Evolutionary conservation across 2,888 invertebrate species (phyloP).

Genomic region (Pristionchus exspectatus): DNA sequence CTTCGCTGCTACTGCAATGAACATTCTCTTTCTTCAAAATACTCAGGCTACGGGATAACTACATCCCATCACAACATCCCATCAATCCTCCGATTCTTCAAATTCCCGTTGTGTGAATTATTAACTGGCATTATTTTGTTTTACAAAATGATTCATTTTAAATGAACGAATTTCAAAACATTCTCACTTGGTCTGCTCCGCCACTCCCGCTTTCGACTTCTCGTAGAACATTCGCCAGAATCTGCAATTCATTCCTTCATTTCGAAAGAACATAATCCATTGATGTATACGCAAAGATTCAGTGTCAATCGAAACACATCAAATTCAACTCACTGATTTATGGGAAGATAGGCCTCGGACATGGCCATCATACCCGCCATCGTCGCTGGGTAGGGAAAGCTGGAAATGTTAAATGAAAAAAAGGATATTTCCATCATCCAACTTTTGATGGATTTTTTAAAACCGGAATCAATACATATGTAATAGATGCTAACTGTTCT

Average conservation of each 20-base stretch:
- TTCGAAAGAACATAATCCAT: not conserved
- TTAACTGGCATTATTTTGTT: too few species aligned
- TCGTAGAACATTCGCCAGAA: constrained; percentile 75
- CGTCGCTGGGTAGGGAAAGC: constrained; percentile 95
- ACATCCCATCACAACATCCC: too few species aligned
- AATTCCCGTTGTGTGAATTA: too few species aligned
- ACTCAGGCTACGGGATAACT: too few species aligned
- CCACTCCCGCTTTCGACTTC: constrained; percentile 58
- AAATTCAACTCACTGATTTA: constrained; percentile 63
- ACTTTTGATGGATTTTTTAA: too few species aligned
- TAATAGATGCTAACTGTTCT: constrained; percentile 82
- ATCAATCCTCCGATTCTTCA: too few species aligned
- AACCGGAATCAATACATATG: not conserved
- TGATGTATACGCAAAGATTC: too few species aligned
- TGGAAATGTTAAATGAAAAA: too few species aligned
- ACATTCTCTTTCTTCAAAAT: not conserved
- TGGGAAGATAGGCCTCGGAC: constrained; percentile 79
- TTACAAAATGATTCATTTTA: too few species aligned
- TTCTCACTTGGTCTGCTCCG: constrained; percentile 28
- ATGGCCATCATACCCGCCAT: constrained; percentile 96
- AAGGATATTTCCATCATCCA: too few species aligned
- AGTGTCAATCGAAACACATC: too few species aligned
- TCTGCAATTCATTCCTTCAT: not conserved
- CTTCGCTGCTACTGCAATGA: constrained; percentile 5
- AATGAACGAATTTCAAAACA: too few species aligned